Evolutionary conservation across 2,797 vertebrate species (phyloP).

Genomic region (Gallinago stenura): DNA sequence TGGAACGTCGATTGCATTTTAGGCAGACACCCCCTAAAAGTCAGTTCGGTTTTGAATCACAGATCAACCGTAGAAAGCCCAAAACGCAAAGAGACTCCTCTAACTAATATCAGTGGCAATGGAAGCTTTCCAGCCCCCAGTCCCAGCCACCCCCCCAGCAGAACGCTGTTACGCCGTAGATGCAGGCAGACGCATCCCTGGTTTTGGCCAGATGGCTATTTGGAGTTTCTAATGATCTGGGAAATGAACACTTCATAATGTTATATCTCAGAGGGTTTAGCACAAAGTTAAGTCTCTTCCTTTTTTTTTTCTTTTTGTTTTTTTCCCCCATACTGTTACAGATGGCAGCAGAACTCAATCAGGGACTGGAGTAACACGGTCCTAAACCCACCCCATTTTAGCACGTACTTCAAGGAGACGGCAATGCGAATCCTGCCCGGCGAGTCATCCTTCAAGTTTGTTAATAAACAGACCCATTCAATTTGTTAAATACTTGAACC

Average conservation of each 20-base stretch:
- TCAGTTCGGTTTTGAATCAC: neutral
- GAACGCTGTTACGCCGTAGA: neutral
- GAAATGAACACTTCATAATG: slow-evolving; percentile 37
- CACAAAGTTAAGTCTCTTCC: slow-evolving; percentile 22
- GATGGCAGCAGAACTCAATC: neutral
- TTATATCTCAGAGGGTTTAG: slow-evolving; percentile 16
- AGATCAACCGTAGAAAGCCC: neutral
- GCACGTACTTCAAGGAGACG: neutral
- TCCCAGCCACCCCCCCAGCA: neutral
- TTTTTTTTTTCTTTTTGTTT: neutral
- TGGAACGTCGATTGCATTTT: neutral
- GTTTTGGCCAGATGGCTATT: slow-evolving; percentile 44
- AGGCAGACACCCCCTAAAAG: neutral
- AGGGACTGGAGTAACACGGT: neutral
- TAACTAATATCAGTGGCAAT: neutral
- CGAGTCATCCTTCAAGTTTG: neutral
- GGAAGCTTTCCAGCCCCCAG: neutral
- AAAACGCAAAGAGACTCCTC: neutral
- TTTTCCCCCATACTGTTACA: neutral
- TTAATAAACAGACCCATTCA: neutral
- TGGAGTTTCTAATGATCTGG: slow-evolving; percentile 40
- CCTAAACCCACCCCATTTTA: neutral
- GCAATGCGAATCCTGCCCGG: neutral
- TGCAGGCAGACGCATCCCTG: neutral
- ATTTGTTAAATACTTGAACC: neutral